Conservation (phyloP, 2,888 invertebrate species). For the Drosophila melanosoma region DNA sequence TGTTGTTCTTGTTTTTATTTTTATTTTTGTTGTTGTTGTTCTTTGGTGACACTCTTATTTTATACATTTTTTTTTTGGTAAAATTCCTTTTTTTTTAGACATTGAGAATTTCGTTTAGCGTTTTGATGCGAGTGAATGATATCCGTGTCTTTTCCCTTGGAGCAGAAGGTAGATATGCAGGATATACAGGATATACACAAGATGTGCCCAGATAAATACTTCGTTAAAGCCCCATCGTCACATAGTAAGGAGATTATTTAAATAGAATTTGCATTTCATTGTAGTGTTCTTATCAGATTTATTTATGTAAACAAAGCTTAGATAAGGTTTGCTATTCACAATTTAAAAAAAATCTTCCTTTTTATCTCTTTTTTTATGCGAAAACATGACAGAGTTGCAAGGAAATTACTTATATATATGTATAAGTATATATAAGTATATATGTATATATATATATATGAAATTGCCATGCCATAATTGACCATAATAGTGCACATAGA, state of each 20-base stretch:
- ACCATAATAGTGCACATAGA: neutral
- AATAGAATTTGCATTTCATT: slow-evolving; percentile 27
- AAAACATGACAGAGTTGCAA: neutral
- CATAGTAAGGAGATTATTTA: slow-evolving; percentile 10
- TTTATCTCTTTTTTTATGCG: neutral
- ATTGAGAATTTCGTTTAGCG: slow-evolving; percentile 24
- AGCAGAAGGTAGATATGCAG: neutral
- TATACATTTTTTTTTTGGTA: slow-evolving; percentile 20
- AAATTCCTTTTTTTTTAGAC: slow-evolving; percentile 3
- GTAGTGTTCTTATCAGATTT: slow-evolving; percentile 19
- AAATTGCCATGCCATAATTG: slow-evolving; percentile 18
- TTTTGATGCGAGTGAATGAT: slow-evolving; percentile 46
- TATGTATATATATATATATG: neutral
- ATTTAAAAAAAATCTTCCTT: neutral
- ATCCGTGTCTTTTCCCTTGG: slow-evolving; percentile 20
- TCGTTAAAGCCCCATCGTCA: slow-evolving; percentile 17
- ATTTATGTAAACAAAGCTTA: slow-evolving; percentile 22
- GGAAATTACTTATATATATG: neutral
- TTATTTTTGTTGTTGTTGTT: slow-evolving; percentile 35
- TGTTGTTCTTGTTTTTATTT: slow-evolving; percentile 28
- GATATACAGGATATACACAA: slow-evolving; percentile 4
- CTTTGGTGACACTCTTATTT: slow-evolving; percentile 60
- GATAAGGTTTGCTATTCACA: neutral
- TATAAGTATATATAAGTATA: too few species aligned
- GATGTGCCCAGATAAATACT: slow-evolving; percentile 17